Base-by-base conservation (phyloP, 2,888 invertebrate species). In the Encarsia formosa region DNA sequence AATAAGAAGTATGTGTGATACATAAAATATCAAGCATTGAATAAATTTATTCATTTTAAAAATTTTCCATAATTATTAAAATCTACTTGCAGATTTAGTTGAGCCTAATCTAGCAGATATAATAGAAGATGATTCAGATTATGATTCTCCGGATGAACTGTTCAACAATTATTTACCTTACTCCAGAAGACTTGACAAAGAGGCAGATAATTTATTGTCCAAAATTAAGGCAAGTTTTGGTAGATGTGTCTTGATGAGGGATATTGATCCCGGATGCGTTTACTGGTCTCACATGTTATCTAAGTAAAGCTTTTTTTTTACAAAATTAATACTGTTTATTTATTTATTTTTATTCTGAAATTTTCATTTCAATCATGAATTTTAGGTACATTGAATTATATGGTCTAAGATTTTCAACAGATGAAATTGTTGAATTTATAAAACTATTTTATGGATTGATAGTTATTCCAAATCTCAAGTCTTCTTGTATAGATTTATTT, bases 381-480 rank as follows among this genome's bases (percentile, higher is more conserved):
- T 35, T 26, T 26, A 94, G 93, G 65, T 95, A 91, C 67, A 82
- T 94, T 46, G 82, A 84, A 64, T 77, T 92, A 53, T 91, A 91
- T 77, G 91, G 91, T 5, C 73, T 87, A 58, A 91, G 90, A 70
- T 93, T 96, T 75, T 85, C 87, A 2, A 95, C 94, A 73, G 87
- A 89, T 61, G 94, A 95, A 70, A 95, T 96, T 71, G 79, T 95
- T 43, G 76, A 80, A 15, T 79, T 96, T 41, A 82, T 95, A 38
- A 86, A 90, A 65, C 71, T 94, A 50, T 79, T 87, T 51, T 88
- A 86, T 72, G 87, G 93, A 67, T 75, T 92, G 54, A 75, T 90
- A 31, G 81, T 83, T 13, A 85, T 88, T 63, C 87, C 88, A 35
- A 83, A 88, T 62, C 76, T 91, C 52, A 91, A 92, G 71, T 84